phyloP scores from a whole-genome alignment of 2,888 invertebrate genomes.

The Cheilosia pagana region DNA sequence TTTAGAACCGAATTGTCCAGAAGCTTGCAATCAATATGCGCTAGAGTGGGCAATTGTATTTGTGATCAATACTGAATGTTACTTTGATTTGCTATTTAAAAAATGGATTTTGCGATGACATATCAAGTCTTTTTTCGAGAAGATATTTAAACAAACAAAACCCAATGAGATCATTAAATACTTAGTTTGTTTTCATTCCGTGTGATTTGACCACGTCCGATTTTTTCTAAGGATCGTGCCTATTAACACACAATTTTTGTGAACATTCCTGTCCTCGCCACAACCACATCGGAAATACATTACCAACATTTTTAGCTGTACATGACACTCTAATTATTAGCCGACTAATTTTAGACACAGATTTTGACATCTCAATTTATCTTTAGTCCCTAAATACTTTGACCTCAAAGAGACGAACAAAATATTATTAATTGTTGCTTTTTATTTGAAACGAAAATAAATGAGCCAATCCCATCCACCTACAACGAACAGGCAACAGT shows the following conservation, averaged over 20 bases:
- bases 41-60: too few relatives aligned
- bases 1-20: too few relatives aligned
- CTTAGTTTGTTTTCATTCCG: too few relatives aligned
- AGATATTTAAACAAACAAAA: too few relatives aligned
- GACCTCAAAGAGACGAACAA: slow-evolving; percentile 34
- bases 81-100: too few relatives aligned
- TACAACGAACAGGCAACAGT: slow-evolving; percentile 64
- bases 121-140: too few relatives aligned
- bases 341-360: slow-evolving; percentile 69
- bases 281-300: slow-evolving; percentile 16
- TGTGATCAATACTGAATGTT: too few relatives aligned
- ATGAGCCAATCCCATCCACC: slow-evolving; percentile 64
- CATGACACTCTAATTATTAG: slow-evolving; percentile 55
- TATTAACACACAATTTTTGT: not conserved
- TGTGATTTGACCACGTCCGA: too few relatives aligned
- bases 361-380: slow-evolving; percentile 59
- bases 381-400: slow-evolving; percentile 3
- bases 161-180: too few relatives aligned
- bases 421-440: slow-evolving; percentile 71
- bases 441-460: slow-evolving; percentile 62
- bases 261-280: not conserved
- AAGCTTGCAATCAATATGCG: too few relatives aligned
- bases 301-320: slow-evolving; percentile 39
- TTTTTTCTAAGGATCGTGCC: too few relatives aligned
- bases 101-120: too few relatives aligned